Percentiles rank a stretch among this genome's conserved stretches.
phyloP scores from a whole-genome alignment of 2,797 vertebrate species.

The Varecia variegata region DNA sequence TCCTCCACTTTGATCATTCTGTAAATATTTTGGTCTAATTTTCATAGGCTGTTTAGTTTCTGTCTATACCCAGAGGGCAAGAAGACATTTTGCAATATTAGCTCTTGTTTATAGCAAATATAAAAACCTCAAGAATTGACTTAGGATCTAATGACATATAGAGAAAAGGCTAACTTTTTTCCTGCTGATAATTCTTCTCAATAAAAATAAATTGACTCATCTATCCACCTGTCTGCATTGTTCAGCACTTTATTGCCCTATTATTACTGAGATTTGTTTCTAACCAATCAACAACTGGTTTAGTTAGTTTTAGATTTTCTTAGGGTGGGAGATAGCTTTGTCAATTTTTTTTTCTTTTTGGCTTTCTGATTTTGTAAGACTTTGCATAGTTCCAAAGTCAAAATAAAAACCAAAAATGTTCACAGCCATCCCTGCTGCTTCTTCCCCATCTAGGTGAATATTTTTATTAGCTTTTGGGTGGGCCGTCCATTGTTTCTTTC shows the following conservation, averaged over 20 bases:
- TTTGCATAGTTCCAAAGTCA: background rate
- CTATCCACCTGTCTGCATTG: background rate
- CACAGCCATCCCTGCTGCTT: background rate
- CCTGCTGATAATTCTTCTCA: constrained; percentile 39
- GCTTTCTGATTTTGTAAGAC: background rate
- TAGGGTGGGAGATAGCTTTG: background rate
- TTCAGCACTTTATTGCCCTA: background rate
- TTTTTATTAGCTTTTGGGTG: background rate
- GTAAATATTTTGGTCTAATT: constrained; percentile 50
- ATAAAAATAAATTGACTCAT: constrained; percentile 32
- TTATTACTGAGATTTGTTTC: constrained; percentile 6
- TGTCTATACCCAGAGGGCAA: constrained; percentile 40
- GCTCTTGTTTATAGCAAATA: constrained; percentile 60
- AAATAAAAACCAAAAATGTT: constrained; percentile 14
- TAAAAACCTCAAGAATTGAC: constrained; percentile 64
- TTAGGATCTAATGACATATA: constrained; percentile 53
- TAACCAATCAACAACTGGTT: background rate
- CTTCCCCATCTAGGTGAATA: background rate
- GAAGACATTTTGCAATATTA: constrained; percentile 63
- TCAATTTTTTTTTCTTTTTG: background rate
- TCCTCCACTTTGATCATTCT: constrained; percentile 31
- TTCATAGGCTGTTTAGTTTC: constrained; percentile 42
- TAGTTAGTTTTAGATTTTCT: constrained; percentile 11
- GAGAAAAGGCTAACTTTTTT: constrained; percentile 48
- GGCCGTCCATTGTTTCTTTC: background rate